Evolutionary conservation across 2,888 invertebrate genomes (phyloP), one percentile per base, ranked within the genome.

Genomic region (Paralinhomoeus sp.): DNA sequence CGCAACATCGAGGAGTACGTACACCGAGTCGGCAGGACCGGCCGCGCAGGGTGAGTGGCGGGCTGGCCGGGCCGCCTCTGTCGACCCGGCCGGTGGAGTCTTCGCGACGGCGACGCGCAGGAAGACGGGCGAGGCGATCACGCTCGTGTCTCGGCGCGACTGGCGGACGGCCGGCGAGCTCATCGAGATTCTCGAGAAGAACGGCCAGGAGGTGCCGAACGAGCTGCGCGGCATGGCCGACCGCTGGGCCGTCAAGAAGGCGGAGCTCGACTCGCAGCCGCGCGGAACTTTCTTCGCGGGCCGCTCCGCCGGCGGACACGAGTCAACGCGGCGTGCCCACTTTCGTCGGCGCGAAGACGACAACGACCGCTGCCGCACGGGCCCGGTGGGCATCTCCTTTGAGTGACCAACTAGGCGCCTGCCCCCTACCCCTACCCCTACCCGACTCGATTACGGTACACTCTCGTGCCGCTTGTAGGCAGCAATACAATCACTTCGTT

Each of bases 1-100:
- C 72, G 77, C 18, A 82, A 85, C 56, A 82, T 89, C 55, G 89
- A 89, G 62, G 89, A 91, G 57, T 91, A 89, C 65, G 84, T 84
- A 1, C 89, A 91, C 61, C 72, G 89, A 48, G 82, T 91, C n/a
- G 89, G 89, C 0, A 73, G 91, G 47, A 91, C 89, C 0, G 91
- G 89, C 0, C 72, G 89, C 46, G 89, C 91, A 18, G 89, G 89
- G 18, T 64, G 51, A 50, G 54, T 43, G 20, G 27, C 7, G 12
- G 27, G 27, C 7, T 12, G 27, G 7, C 12, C 27, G 27, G 7
- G 5, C 27, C 12, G 5, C 7, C 27, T 5, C 27, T n/a, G n/a
- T n/a, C n/a, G n/a, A n/a, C n/a, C n/a, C n/a, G n/a, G n/a, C n/a
- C n/a, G n/a, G n/a, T n/a, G n/a, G n/a, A n/a, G n/a, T n/a, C n/a